These are phyloP conservation scores for Aspiorhynchus laticeps DNA, from an alignment of 2,113 vertebrate genomes.

Conservation along the genomic window DNA sequence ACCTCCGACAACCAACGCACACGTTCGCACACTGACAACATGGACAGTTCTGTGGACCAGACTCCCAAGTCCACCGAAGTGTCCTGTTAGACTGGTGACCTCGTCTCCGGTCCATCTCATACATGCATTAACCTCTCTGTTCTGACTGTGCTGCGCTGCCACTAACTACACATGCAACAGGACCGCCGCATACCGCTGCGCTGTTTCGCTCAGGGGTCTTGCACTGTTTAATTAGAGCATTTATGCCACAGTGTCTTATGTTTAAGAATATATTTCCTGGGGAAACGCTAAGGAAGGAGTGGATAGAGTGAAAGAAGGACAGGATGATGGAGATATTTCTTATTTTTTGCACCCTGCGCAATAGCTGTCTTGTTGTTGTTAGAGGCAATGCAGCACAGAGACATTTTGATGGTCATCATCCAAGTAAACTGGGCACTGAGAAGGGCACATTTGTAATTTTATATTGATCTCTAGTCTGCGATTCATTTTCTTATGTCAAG, in stretches of 20 bases:
- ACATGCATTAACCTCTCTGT: conserved; percentile 45
- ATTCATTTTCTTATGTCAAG: conserved; percentile 58
- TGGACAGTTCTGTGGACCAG: conserved; percentile 83
- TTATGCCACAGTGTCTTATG: conserved; percentile 55
- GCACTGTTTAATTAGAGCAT: conserved; percentile 51
- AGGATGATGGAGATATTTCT: background rate
- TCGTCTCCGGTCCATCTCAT: conserved; percentile 43
- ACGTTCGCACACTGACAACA: conserved; percentile 79
- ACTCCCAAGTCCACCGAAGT: conserved; percentile 92
- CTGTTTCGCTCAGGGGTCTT: conserved; percentile 31
- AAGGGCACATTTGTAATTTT: conserved; percentile 62
- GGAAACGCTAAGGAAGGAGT: background rate
- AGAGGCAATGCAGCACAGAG: conserved; percentile 65
- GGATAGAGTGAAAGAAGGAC: background rate
- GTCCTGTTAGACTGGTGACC: conserved; percentile 82
- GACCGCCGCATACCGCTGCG: background rate
- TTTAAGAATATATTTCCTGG: conserved; percentile 18
- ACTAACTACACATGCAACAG: conserved; percentile 52
- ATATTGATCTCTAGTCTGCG: conserved; percentile 61
- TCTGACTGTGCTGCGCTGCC: conserved; percentile 67
- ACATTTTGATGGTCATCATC: conserved; percentile 59
- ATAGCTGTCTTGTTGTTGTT: conserved; percentile 54
- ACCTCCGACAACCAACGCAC: conserved; percentile 79
- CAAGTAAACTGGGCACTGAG: conserved; percentile 63
- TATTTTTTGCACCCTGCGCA: conserved; percentile 23